A percentile compares a stretch with the other conserved stretches of the same genome.
phyloP scores from a whole-genome alignment of 2,797 vertebrate species.

The Moxostoma hubbsi region DNA sequence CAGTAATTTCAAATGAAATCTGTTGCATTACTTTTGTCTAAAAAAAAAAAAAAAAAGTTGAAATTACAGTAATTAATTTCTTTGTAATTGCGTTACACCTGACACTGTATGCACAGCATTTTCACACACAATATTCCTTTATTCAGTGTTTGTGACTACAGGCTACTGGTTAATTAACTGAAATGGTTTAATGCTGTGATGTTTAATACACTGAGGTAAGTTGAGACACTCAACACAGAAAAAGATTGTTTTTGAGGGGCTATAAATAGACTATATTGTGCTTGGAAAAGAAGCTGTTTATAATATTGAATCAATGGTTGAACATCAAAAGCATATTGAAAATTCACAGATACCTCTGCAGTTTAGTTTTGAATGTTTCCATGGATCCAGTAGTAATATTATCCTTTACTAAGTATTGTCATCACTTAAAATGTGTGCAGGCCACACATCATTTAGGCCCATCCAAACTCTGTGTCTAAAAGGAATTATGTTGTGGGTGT shows the following conservation, averaged over 20 bases:
- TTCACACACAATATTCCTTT: not conserved
- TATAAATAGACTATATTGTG: conserved; percentile 14
- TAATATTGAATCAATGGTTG: conserved; percentile 4
- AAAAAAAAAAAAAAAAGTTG: no score
- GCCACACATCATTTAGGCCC: conserved; percentile 6
- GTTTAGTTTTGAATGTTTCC: conserved; percentile 29
- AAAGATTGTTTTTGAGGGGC: not conserved
- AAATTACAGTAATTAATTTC: no score
- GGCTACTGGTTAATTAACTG: not conserved
- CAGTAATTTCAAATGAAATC: no score
- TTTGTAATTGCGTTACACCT: no score
- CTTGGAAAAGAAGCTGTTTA: conserved; percentile 1
- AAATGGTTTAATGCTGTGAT: conserved; percentile 4
- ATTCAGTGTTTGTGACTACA: not conserved
- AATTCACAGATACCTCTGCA: conserved; percentile 14
- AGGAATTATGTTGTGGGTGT: conserved; percentile 13
- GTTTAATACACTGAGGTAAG: not conserved
- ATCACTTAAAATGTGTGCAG: conserved; percentile 23
- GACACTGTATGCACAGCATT: not conserved
- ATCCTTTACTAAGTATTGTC: conserved; percentile 22
- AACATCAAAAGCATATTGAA: conserved; percentile 7
- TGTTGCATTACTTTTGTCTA: no score
- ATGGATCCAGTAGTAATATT: conserved; percentile 45
- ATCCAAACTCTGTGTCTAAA: not conserved
- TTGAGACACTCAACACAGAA: conserved; percentile 5